Percentiles rank a stretch among this genome's conserved stretches.
These are phyloP conservation scores for Brachyhypopomus occidentalis DNA, from an alignment of 2,113 vertebrate genomes.

Conservation along the genomic window DNA sequence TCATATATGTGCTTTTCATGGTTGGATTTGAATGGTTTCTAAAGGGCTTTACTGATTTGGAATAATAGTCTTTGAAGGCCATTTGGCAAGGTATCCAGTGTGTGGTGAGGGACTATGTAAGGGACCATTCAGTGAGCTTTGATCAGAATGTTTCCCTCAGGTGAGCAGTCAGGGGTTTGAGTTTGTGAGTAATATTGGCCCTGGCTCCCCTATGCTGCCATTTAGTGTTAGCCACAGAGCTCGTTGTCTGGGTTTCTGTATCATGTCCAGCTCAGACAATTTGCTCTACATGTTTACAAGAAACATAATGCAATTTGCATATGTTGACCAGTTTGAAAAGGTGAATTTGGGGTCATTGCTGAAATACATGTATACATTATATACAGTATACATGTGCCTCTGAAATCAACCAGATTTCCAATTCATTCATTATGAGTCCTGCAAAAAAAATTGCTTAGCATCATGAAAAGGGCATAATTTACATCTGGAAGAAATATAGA, in stretches of 20 bases:
- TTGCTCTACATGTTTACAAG: constrained; percentile 3
- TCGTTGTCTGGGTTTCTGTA: neutral
- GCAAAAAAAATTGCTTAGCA: no score
- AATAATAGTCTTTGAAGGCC: neutral
- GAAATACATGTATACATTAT: no score
- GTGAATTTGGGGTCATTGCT: no score
- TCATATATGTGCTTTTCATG: no score
- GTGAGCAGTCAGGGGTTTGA: neutral
- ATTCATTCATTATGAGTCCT: no score
- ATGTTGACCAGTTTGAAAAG: no score
- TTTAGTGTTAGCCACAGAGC: neutral
- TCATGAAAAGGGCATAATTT: no score
- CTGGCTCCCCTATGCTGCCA: neutral
- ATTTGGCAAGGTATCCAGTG: neutral
- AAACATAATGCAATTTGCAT: neutral
- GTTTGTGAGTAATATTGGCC: neutral
- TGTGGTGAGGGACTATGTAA: neutral
- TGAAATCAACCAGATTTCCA: no score
- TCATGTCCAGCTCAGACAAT: neutral
- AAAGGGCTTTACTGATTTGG: neutral
- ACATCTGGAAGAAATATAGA: no score
- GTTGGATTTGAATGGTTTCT: neutral
- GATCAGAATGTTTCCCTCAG: neutral
- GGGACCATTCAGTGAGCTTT: neutral
- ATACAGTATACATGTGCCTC: no score